phyloP scores from a whole-genome alignment of 2,797 vertebrate species.

The Sebastes iracundus region DNA sequence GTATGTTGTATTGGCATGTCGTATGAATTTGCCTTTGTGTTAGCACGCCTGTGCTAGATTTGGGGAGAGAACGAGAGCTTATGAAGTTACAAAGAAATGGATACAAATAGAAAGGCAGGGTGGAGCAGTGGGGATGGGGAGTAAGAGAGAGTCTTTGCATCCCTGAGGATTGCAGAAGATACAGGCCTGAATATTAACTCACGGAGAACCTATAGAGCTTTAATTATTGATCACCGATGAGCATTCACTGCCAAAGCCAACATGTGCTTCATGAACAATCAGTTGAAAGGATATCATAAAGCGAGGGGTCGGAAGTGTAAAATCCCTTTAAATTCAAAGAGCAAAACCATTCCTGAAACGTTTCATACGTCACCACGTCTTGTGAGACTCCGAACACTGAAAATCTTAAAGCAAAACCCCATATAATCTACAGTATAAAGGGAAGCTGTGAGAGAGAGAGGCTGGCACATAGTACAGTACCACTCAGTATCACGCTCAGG shows the following conservation, averaged over 20 bases:
- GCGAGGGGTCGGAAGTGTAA: background rate
- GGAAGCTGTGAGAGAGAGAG: background rate
- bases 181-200: conserved; percentile 72
- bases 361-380: background rate
- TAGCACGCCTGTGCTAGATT: background rate
- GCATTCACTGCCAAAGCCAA: conserved; percentile 41
- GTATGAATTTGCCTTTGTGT: conserved; percentile 13
- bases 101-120: conserved; percentile 28
- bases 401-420: background rate
- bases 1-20: conserved; percentile 1
- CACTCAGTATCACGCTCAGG: background rate
- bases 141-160: conserved; percentile 25
- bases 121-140: background rate
- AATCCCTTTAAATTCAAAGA: background rate
- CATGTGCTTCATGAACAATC: conserved; percentile 44
- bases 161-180: conserved; percentile 50
- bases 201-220: conserved; percentile 58
- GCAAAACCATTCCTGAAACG: conserved; percentile 18
- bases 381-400: background rate
- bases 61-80: conserved; percentile 9
- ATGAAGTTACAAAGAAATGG: conserved; percentile 23
- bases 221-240: conserved; percentile 74
- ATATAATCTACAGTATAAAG: conserved; percentile 5
- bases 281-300: conserved; percentile 16
- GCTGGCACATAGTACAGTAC: background rate